Evolutionary conservation across 2,888 invertebrate genomes (phyloP).

Genomic region (Protula sp.): DNA sequence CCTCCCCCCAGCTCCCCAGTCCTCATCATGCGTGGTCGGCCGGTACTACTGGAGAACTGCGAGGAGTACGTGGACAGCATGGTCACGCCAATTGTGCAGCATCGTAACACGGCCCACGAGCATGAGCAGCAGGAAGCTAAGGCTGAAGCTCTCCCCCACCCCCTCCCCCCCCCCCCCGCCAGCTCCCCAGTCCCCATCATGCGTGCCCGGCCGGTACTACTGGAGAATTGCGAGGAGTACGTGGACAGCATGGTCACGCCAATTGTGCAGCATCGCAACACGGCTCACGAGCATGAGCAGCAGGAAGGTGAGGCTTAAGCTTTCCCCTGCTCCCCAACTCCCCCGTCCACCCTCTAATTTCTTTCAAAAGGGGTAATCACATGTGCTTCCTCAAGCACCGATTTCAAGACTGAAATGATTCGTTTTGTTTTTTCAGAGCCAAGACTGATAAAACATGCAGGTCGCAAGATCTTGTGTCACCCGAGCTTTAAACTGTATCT

Average conservation of each 20-base stretch:
- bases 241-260: slow-evolving; percentile 46
- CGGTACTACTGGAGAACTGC: slow-evolving; percentile 45
- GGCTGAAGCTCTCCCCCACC: background rate
- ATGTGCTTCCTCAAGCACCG: too few species aligned
- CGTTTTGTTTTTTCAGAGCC: slow-evolving; percentile 20
- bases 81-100: slow-evolving; percentile 45
- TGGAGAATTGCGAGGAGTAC: slow-evolving; percentile 42
- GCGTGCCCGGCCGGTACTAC: slow-evolving; percentile 43
- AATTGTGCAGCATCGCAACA: slow-evolving; percentile 45
- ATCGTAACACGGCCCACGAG: slow-evolving; percentile 40
- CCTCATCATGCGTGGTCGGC: slow-evolving; percentile 42
- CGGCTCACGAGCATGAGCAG: slow-evolving; percentile 32
- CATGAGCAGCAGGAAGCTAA: slow-evolving; percentile 40
- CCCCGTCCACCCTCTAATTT: too few species aligned
- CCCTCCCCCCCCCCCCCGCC: too few species aligned
- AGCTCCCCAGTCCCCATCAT: slow-evolving; percentile 30
- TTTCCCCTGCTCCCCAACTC: background rate
- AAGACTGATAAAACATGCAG: slow-evolving; percentile 47
- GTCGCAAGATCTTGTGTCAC: slow-evolving; percentile 47
- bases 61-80: slow-evolving; percentile 42
- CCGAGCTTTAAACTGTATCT: slow-evolving; percentile 45
- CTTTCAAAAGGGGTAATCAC: too few species aligned
- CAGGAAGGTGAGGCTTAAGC: slow-evolving; percentile 40
- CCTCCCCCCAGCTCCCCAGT: too few species aligned
- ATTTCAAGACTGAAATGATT: too few species aligned